Percentiles rank a stretch among this genome's conserved stretches.
Evolutionary conservation across 1,140 invertebrate species (phyloP).

Genomic region (Eciton burchellii): DNA sequence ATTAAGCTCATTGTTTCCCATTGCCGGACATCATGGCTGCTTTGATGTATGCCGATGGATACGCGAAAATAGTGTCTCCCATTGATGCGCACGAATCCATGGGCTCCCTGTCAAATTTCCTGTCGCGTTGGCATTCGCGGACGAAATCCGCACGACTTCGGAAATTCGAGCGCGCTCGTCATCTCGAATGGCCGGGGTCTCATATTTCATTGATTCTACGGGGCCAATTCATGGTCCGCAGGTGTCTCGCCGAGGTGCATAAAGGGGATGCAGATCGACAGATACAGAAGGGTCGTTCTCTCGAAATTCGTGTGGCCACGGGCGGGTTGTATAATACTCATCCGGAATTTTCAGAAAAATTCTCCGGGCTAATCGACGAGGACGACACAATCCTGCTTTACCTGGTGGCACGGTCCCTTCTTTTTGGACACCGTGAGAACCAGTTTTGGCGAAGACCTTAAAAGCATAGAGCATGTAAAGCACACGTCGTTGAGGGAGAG

Average conservation of each 20-base stretch:
- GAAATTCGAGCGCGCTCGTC: slow-evolving; percentile 19
- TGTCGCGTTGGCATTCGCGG: slow-evolving; percentile 49
- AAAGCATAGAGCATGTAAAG: too few species aligned
- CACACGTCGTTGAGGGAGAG: too few species aligned
- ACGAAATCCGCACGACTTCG: neutral
- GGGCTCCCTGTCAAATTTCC: neutral
- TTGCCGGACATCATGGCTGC: too few species aligned
- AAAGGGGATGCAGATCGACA: slow-evolving; percentile 76
- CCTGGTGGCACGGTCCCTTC: too few species aligned
- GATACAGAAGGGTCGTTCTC: slow-evolving; percentile 60
- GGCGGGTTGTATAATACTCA: too few species aligned
- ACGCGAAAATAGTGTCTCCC: neutral
- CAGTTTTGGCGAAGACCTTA: too few species aligned
- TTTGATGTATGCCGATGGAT: too few species aligned
- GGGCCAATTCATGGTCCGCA: neutral
- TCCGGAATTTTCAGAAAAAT: too few species aligned
- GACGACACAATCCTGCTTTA: too few species aligned
- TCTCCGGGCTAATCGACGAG: too few species aligned
- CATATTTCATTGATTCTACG: slow-evolving; percentile 63
- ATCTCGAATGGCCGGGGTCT: slow-evolving; percentile 51
- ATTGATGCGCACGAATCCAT: neutral
- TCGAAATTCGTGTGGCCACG: slow-evolving; percentile 37
- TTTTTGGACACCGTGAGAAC: too few species aligned
- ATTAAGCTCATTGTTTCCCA: too few species aligned
- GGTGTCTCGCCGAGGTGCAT: slow-evolving; percentile 37